Base-by-base conservation (phyloP, 2,113 vertebrate species). In the Mirza zaza region DNA sequence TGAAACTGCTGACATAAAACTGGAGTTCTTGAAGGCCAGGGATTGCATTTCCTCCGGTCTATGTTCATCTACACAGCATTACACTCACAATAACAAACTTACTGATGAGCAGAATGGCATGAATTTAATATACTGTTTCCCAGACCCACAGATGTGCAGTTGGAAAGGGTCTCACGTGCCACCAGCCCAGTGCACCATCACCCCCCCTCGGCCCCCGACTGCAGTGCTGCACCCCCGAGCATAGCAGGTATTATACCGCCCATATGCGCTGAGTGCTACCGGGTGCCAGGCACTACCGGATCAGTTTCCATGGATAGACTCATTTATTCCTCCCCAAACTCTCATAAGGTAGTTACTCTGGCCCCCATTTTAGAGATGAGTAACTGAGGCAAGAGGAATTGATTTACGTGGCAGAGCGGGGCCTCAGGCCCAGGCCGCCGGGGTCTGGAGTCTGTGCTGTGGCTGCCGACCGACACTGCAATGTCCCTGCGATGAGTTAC, bases 71-170 rank as follows among this genome's bases (percentile, higher is more conserved):
- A 2, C 0, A 17, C 55, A 52, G 55, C 18, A 4, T 1, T n/a
- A 1, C 2, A 6, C 42, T 55, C 5, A 5, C 34, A 2, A 4
- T 2, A 42, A 36, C 27, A 42, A 39, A 15, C 34, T 34, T 6
- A 21, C 42, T 11, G 12, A 10, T n/a, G 52, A 48, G 18, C 3
- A 20, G 32, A 32, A 15, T 0, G 7, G 13, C 12, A 17, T 15
- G n/a, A 17, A 27, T 4, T 18, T 14, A 17, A 50, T 0, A 18
- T 12, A 39, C 55, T 4, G 0, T 34, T 21, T 52, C 67, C 3
- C 0, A 3, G 32, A 65, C 34, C 4, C 15, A 1, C 8, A 0
- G 12, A 2, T 20, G 12, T 11, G 0, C 20, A 11, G 48, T 5
- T 12, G 23, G n/a, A 14, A 20, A 57, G 57, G 55, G 7, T 1